Conservation (phyloP, 2,797 vertebrate genomes). For the Chaenodraco wilsoni region DNA sequence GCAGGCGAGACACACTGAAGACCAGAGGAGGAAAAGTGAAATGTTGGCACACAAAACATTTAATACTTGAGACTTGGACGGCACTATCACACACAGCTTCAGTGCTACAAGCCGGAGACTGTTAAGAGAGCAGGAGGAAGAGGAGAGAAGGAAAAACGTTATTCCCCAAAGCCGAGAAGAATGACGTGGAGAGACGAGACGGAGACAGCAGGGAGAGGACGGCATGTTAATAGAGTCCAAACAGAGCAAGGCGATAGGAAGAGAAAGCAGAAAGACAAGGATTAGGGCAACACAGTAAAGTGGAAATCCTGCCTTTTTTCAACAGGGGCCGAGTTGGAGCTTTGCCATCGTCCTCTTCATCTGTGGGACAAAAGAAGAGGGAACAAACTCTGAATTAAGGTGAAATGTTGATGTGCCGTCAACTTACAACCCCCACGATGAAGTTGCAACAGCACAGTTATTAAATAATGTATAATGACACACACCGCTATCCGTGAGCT, state of each 20-base stretch:
- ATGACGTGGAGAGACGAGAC: conserved; percentile 33
- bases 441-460: too few species aligned
- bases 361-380: conserved; percentile 84
- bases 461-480: too few species aligned
- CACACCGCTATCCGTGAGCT: too few species aligned
- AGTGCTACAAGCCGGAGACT: conserved; percentile 41
- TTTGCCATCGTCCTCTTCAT: conserved; percentile 96
- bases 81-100: conserved; percentile 32
- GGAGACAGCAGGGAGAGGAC: conserved; percentile 43
- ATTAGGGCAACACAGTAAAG: conserved; percentile 61
- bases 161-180: conserved; percentile 39
- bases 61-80: conserved; percentile 39
- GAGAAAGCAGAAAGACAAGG: background rate
- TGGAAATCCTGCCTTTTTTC: conserved; percentile 98
- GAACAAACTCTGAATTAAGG: conserved; percentile 68
- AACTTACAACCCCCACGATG: conserved; percentile 3
- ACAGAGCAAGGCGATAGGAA: conserved; percentile 41
- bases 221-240: conserved; percentile 40
- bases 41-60: conserved; percentile 28
- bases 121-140: conserved; percentile 20
- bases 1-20: conserved; percentile 33
- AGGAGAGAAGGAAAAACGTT: conserved; percentile 44
- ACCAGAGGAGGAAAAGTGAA: conserved; percentile 42
- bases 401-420: conserved; percentile 76
- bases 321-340: conserved; percentile 94